Conservation (phyloP, 2,113 vertebrate genomes). For the Myiozetetes cayanensis region DNA sequence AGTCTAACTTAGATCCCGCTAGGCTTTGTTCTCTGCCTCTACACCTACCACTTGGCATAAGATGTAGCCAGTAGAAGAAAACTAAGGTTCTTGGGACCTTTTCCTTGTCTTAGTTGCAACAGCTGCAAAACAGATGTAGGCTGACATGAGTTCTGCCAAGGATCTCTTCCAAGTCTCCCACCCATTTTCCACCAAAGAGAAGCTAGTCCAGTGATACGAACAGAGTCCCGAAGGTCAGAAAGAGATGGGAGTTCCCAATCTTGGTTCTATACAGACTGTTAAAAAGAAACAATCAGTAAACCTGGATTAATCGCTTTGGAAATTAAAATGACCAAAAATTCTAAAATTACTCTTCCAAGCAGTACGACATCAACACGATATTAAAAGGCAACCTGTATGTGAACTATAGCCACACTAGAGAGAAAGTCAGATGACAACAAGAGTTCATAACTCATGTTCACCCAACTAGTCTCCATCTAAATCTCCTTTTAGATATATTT, state of each 20-base stretch:
- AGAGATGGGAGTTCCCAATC: constrained; percentile 17
- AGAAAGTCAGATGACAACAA: not conserved
- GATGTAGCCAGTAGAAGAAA: constrained; percentile 65
- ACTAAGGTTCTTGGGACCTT: constrained; percentile 18
- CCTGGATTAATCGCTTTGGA: not conserved
- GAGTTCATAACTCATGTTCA: not conserved
- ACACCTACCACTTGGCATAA: constrained; percentile 76
- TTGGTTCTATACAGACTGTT: not conserved
- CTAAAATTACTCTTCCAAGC: not conserved
- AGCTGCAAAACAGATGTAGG: constrained; percentile 79
- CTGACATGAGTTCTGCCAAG: constrained; percentile 68
- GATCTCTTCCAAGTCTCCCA: constrained; percentile 63
- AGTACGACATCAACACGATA: not conserved
- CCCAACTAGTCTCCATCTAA: not conserved
- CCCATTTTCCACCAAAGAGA: constrained; percentile 73
- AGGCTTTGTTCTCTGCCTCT: constrained; percentile 61
- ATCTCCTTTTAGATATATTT: not conserved
- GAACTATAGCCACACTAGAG: not conserved
- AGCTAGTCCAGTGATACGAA: constrained; percentile 49
- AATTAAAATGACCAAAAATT: not conserved
- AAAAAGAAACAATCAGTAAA: not conserved
- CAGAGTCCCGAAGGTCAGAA: constrained; percentile 37
- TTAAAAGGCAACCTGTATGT: not conserved
- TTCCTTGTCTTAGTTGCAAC: constrained; percentile 69
- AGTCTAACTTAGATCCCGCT: constrained; percentile 49